Evolutionary conservation across 2,888 invertebrate genomes (phyloP).

Genomic region (Plebejus anna): DNA sequence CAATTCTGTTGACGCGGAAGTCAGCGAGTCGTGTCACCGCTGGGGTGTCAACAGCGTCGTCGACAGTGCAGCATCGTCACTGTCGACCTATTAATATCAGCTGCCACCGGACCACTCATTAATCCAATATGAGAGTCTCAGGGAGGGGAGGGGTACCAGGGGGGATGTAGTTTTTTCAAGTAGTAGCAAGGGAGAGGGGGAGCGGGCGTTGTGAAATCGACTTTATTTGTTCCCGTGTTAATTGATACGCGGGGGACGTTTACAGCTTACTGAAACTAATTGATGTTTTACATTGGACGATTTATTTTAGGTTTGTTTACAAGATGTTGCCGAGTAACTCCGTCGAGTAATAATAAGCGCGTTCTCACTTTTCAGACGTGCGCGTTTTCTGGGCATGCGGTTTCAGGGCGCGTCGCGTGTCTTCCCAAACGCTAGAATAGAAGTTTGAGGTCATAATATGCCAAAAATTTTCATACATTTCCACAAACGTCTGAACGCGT

Average conservation of each 20-base stretch:
- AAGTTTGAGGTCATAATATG: too few species aligned
- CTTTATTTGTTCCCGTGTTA: not conserved
- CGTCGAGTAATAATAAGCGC: too few species aligned
- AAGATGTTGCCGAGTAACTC: not conserved
- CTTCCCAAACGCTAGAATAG: too few species aligned
- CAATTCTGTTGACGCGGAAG: constrained; percentile 7
- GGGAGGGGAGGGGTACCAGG: not conserved
- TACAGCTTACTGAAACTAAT: not conserved
- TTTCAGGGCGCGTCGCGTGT: too few species aligned
- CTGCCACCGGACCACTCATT: constrained; percentile 2
- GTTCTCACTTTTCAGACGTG: too few species aligned
- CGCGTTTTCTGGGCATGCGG: too few species aligned
- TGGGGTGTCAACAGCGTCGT: not conserved
- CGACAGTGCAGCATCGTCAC: not conserved
- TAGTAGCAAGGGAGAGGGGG: not conserved
- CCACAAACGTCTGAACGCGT: too few species aligned
- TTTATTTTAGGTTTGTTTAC: not conserved
- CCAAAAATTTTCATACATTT: too few species aligned
- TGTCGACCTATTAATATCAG: not conserved
- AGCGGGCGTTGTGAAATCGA: not conserved
- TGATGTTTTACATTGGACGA: not conserved
- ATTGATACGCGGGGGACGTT: not conserved
- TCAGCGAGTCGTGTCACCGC: not conserved
- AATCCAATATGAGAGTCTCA: not conserved
- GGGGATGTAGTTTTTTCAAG: not conserved